phyloP scores from a whole-genome alignment of 92 coral and sea anemone genomes.

The Muricea muricata region DNA sequence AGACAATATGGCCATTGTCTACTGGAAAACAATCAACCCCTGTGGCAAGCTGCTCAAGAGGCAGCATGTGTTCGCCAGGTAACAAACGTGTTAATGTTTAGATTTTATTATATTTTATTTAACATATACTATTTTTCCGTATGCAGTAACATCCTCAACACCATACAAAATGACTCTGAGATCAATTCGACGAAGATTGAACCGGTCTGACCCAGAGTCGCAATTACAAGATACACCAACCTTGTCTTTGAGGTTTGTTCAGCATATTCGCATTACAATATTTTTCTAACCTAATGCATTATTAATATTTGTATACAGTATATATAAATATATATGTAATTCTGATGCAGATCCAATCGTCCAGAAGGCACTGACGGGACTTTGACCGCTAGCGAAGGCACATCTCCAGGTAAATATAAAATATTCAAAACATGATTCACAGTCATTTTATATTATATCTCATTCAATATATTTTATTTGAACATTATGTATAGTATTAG shows the following conservation, averaged over 20 bases:
- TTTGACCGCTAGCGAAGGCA: constrained; percentile 9
- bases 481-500: background rate
- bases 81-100: background rate
- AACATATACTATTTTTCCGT: background rate
- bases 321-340: too few species aligned
- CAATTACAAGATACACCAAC: background rate
- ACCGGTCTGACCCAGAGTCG: background rate
- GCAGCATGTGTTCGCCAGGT: background rate
- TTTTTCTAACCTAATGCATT: background rate
- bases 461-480: too few species aligned
- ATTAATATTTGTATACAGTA: background rate
- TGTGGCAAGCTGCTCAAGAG: background rate
- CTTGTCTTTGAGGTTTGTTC: background rate
- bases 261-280: background rate
- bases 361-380: background rate
- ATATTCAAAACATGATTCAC: too few species aligned
- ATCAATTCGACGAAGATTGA: background rate
- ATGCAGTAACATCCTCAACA: background rate
- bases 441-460: too few species aligned
- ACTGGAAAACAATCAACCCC: background rate
- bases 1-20: too few species aligned
- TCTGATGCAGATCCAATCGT: background rate
- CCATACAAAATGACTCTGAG: background rate
- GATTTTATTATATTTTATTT: background rate
- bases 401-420: too few species aligned